Percentiles rank a stretch among this genome's conserved stretches.
phyloP scores from a whole-genome alignment of 2,113 vertebrate species.

The Pionites leucogaster region DNA sequence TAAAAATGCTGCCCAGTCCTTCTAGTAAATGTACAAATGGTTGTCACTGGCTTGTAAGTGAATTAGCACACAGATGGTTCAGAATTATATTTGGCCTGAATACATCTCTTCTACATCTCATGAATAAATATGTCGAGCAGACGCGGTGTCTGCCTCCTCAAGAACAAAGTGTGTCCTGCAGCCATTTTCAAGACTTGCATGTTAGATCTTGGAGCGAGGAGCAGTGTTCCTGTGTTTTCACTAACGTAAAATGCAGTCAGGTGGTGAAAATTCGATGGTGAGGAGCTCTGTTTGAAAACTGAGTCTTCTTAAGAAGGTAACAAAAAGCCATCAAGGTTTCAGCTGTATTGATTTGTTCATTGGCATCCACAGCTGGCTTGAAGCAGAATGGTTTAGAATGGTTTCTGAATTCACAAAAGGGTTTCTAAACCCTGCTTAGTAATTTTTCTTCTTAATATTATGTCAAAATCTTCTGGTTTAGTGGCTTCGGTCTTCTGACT shows the following conservation, averaged over 20 bases:
- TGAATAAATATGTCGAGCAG: slow-evolving; percentile 37
- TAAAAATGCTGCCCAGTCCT: not conserved
- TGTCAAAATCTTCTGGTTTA: not conserved
- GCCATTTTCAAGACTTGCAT: not conserved
- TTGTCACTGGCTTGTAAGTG: not conserved
- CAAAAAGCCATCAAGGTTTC: not conserved
- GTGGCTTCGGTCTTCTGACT: not conserved
- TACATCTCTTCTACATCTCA: slow-evolving; percentile 46
- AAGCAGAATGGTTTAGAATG: not conserved
- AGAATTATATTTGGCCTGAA: slow-evolving; percentile 20
- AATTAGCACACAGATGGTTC: not conserved
- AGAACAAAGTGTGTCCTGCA: slow-evolving; percentile 21
- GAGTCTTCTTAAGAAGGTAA: not conserved
- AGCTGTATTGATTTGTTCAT: not conserved
- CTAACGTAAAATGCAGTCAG: not conserved
- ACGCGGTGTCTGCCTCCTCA: not conserved
- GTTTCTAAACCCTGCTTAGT: not conserved
- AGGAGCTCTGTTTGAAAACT: not conserved
- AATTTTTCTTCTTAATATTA: not conserved
- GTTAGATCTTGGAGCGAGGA: not conserved
- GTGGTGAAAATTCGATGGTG: not conserved
- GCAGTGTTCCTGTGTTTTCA: rapidly evolving
- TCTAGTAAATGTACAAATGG: not conserved
- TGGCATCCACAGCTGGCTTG: not conserved
- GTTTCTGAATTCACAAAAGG: not conserved